A percentile compares a stretch with the other conserved stretches of the same genome.
phyloP scores from a whole-genome alignment of 1,140 invertebrate species.

The Heliconius congener region DNA sequence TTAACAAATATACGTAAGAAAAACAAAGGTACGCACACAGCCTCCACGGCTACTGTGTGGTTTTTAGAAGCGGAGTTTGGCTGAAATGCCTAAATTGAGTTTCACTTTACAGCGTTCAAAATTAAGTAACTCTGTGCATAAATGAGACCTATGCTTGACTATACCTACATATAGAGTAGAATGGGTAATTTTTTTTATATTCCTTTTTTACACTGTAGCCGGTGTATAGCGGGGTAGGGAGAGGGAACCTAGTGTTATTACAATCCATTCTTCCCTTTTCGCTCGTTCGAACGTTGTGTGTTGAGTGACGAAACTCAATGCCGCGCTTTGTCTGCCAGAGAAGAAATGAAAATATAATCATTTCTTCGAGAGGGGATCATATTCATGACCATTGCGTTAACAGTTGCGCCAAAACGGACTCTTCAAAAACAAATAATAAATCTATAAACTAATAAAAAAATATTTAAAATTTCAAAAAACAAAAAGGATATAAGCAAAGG shows the following conservation, averaged over 20 bases:
- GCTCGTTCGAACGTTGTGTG: no score
- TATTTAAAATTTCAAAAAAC: background rate
- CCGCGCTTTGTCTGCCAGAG: no score
- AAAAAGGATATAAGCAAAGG: background rate
- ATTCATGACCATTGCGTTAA: no score
- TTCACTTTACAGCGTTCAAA: constrained; percentile 17
- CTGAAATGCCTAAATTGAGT: constrained; percentile 29
- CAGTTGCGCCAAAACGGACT: no score
- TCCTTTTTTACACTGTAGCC: no score
- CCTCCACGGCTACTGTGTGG: constrained; percentile 16
- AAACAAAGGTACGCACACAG: background rate
- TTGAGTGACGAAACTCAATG: no score
- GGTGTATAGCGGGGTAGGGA: no score
- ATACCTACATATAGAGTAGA: background rate
- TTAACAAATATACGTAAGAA: background rate
- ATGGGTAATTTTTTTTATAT: background rate
- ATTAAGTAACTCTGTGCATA: constrained; percentile 13
- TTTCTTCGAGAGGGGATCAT: no score
- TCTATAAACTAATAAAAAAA: background rate
- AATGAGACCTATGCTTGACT: background rate
- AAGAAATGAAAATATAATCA: no score
- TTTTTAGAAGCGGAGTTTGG: constrained; percentile 7
- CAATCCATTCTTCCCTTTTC: no score
- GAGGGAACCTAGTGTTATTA: no score
- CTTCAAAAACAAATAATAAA: no score